phyloP scores from a whole-genome alignment of 2,113 vertebrate genomes.

The Danio rerio region DNA sequence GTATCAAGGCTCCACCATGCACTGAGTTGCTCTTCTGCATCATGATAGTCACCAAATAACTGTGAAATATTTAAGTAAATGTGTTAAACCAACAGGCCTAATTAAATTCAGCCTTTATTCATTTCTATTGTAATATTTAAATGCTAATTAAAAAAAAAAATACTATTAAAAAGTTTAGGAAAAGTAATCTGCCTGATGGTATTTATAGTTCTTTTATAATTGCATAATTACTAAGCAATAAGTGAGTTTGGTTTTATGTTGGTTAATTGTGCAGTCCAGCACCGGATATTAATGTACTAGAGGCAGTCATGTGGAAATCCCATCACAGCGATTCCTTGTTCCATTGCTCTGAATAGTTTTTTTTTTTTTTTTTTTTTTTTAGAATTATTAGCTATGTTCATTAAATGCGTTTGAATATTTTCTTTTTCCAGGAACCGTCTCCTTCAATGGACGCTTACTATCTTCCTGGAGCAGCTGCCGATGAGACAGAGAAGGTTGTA shows the following conservation, averaged over 20 bases:
- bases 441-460: slow-evolving; percentile 82
- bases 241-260: not conserved
- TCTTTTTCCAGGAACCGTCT: slow-evolving; percentile 81
- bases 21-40: too few species aligned
- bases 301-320: not conserved
- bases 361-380: too few species aligned
- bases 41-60: too few species aligned
- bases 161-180: not conserved
- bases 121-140: too few species aligned
- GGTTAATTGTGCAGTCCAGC: not conserved
- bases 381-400: not conserved
- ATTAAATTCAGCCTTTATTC: too few species aligned
- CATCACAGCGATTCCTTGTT: not conserved
- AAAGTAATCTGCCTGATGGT: not conserved
- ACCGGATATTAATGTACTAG: not conserved
- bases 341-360: not conserved
- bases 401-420: not conserved
- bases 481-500: slow-evolving; percentile 61
- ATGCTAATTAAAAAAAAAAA: too few species aligned
- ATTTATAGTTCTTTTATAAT: too few species aligned
- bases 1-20: too few species aligned
- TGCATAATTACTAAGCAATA: not conserved
- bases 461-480: slow-evolving; percentile 73
- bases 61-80: too few species aligned
- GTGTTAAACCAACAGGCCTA: too few species aligned